Evolutionary conservation across 2,888 invertebrate species (phyloP), one percentile per base, ranked within the genome.

Genomic region (Zootermopsis nevadensis): DNA sequence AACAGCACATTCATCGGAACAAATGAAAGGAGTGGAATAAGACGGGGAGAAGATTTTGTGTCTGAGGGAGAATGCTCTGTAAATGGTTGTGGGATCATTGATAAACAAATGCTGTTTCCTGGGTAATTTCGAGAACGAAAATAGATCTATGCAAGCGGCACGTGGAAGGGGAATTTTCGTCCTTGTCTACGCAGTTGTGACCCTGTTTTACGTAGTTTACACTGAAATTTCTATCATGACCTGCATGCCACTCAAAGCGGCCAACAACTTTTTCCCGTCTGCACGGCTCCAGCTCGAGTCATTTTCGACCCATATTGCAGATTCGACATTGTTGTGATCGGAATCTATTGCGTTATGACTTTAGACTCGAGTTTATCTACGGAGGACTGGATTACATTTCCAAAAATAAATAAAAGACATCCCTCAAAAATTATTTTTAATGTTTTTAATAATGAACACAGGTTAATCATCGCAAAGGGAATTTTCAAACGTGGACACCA

Each of bases 231-330:
- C 74, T 38, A 33, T 74, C 74, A 35, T 74, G 74, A 74, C 74
- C 74, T 74, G 74, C 22, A 74, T 38, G 74, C 38, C 74, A 74
- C 38, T 74, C 33, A 74, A 74, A 31, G 74, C 74, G 74, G 74
- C 38, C 74, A 74, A 74, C 74, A 74, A 74, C 74, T 74, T 74
- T 74, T 74, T 74, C 35, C 38, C 31, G 38, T 74, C 74, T 22
- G 38, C 74, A 38, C 38, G 74, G 42, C 38, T 74, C 74, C 33
- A 74, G 3, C 74, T 8, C 27, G 60, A 60, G 12, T 74, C 74
- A 74, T 42, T 24, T 24, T n/a, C 74, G 42, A 74, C 74, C 42
- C 42, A 74, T 74, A 33, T 74, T n/a, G 22, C 24, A 42, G 24
- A 31, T 74, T 42, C 24, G 22, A 38, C 38, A 74, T 38, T 74